These are phyloP conservation scores for Chrysemys picta DNA, from an alignment of 2,113 vertebrate genomes.

Conservation along the genomic window DNA sequence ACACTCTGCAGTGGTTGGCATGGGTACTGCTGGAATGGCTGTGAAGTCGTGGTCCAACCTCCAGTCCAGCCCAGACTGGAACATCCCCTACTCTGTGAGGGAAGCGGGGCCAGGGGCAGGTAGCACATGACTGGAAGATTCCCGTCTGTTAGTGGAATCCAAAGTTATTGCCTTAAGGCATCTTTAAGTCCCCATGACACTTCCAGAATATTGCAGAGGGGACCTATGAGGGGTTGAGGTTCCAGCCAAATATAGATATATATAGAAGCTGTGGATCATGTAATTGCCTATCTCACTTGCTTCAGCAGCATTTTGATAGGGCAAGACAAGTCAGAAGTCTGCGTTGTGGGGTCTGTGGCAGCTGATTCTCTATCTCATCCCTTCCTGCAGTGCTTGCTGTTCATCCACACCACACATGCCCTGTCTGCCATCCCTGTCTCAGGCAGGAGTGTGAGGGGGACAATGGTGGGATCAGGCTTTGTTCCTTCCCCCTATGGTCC, in stretches of 20 bases:
- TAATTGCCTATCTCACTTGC: neutral
- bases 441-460: neutral
- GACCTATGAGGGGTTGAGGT: neutral
- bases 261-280: neutral
- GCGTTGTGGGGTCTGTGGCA: neutral
- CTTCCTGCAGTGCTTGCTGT: neutral
- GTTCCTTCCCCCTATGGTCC: neutral
- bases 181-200: neutral
- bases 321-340: neutral
- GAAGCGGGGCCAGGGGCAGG: neutral
- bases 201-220: neutral
- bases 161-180: neutral
- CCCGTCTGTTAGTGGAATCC: neutral
- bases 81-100: neutral
- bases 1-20: neutral
- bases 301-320: neutral
- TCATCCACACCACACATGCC: neutral
- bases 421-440: neutral
- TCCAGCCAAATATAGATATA: neutral
- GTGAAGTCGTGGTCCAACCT: neutral
- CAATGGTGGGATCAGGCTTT: neutral
- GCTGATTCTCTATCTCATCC: neutral
- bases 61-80: neutral
- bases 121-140: neutral
- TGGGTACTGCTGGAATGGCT: neutral